Evolutionary conservation across 1,140 invertebrate genomes (phyloP), one percentile per base, ranked within the genome.

Genomic region (Diuraphis noxia): DNA sequence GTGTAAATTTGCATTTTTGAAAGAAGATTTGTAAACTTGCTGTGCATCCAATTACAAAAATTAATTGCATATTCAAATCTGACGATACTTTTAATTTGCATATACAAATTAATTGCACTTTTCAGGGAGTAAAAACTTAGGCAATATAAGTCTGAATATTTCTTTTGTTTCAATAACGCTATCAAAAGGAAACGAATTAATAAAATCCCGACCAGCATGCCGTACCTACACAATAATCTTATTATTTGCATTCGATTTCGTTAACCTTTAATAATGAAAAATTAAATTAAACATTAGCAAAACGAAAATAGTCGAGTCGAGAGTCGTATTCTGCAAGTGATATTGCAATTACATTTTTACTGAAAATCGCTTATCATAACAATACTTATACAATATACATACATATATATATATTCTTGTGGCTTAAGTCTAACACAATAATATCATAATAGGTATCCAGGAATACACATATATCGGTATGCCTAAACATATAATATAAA

Each of bases 41-140:
- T 86, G n/a, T 86, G 43, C 49, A 56, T 56, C 85, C 85, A 87
- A 87, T 87, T 87, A 87, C 49, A 56, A 87, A 87, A 87, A 56
- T 40, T 87, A 56, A 87, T 56, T 87, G 49, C 49, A 56, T 87
- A 87, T 87, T 87, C 85, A 87, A 87, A 56, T 87, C 10, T 30
- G 23, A 23, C n/a, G 46, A 87, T 23, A 56, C 19, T 87, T 40
- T 56, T 56, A 25, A 87, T 87, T 87, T 85, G 41, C 84, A 46
- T 34, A 56, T 52, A 87, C 36, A 38, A 17, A 56, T 56, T 87
- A 38, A 87, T 56, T 56, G 49, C 36, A 87, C 85, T 56, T 56
- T 46, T 56, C 30, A 52, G 43, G 36, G 34, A n/a, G 34, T 23
- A 56, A 38, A 87, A 56, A 56, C n/a, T 56, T n/a, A n/a, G n/a